A percentile compares a stretch with the other conserved stretches of the same genome.
These are phyloP conservation scores for Aphrocallistes beatrix DNA, from an alignment of 37 sponge, comb jelly and placozoan species.

Conservation along the genomic window DNA sequence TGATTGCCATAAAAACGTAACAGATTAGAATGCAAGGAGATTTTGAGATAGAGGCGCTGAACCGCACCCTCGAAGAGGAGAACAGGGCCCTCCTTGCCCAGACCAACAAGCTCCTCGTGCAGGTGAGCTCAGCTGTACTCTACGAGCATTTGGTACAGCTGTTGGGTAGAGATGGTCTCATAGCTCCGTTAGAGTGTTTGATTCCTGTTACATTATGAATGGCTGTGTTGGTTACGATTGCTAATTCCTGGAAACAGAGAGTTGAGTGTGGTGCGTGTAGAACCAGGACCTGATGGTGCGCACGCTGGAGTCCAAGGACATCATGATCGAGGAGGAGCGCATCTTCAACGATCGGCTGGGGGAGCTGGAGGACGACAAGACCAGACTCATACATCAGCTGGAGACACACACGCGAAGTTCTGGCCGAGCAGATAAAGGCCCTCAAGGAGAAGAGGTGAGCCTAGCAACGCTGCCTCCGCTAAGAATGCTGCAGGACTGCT, in stretches of 20 bases:
- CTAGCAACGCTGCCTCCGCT: too few relatives aligned
- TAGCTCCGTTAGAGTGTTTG: too few relatives aligned
- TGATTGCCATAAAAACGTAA: too few relatives aligned
- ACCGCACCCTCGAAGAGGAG: slow-evolving; percentile 72
- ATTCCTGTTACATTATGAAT: too few relatives aligned
- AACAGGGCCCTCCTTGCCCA: slow-evolving; percentile 60
- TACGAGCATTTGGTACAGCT: too few relatives aligned
- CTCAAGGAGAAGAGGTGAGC: slow-evolving; percentile 29
- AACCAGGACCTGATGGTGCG: slow-evolving; percentile 63
- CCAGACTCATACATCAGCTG: slow-evolving; percentile 42
- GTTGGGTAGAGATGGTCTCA: too few relatives aligned
- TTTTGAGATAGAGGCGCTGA: slow-evolving; percentile 71
- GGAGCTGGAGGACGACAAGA: slow-evolving; percentile 57
- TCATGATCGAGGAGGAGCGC: slow-evolving; percentile 58
- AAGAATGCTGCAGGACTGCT: too few relatives aligned
- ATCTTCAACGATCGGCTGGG: slow-evolving; percentile 59
- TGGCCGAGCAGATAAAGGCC: slow-evolving; percentile 42
- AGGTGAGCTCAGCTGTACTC: too few relatives aligned
- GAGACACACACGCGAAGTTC: slow-evolving; percentile 40
- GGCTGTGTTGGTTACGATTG: too few relatives aligned
- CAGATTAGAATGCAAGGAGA: too few relatives aligned
- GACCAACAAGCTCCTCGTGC: slow-evolving; percentile 42
- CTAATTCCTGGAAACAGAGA: too few relatives aligned
- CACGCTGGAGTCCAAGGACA: slow-evolving; percentile 71
- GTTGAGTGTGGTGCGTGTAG: slow-evolving; percentile 24